Percentiles rank a stretch among this genome's conserved stretches.
Evolutionary conservation across 2,113 vertebrate species (phyloP).

Genomic region (Gadus chalcogrammus): DNA sequence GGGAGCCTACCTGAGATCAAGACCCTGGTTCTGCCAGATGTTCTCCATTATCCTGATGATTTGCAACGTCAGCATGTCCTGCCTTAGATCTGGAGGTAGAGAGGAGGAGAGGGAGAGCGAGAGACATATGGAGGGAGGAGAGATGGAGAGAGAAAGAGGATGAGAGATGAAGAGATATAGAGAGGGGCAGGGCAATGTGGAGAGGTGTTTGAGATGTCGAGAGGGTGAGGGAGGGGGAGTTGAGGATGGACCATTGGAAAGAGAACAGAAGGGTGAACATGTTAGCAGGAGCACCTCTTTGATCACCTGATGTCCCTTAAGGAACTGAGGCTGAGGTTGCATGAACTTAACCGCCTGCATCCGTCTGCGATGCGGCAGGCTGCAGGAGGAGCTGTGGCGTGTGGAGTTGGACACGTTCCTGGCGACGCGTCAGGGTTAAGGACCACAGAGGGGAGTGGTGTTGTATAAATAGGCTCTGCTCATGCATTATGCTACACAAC

Average conservation of each 20-base stretch:
- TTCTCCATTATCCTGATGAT: slow-evolving; percentile 99
- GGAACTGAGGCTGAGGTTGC: slow-evolving; percentile 35
- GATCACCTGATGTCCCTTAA: slow-evolving; percentile 39
- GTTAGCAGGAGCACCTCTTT: slow-evolving; percentile 46
- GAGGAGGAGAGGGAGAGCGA: background rate
- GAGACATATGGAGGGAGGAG: background rate
- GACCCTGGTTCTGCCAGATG: slow-evolving; percentile 99
- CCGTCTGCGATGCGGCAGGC: slow-evolving; percentile 21
- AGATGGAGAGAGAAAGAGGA: background rate
- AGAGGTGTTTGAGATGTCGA: background rate
- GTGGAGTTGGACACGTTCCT: no score
- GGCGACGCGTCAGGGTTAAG: no score
- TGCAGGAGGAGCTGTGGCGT: slow-evolving; percentile 1
- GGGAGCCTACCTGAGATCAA: slow-evolving; percentile 90
- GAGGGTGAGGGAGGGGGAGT: background rate
- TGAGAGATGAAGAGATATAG: background rate
- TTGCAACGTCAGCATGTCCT: slow-evolving; percentile 98
- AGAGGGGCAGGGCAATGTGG: background rate
- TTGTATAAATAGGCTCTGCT: no score
- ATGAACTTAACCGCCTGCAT: slow-evolving; percentile 36
- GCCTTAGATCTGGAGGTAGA: slow-evolving; percentile 85
- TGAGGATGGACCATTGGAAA: slow-evolving; percentile 25
- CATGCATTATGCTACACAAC: background rate
- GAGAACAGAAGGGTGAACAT: slow-evolving; percentile 35
- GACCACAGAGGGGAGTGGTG: no score